phyloP scores from a whole-genome alignment of 2,888 invertebrate genomes.

The Leptopilina syphax region DNA sequence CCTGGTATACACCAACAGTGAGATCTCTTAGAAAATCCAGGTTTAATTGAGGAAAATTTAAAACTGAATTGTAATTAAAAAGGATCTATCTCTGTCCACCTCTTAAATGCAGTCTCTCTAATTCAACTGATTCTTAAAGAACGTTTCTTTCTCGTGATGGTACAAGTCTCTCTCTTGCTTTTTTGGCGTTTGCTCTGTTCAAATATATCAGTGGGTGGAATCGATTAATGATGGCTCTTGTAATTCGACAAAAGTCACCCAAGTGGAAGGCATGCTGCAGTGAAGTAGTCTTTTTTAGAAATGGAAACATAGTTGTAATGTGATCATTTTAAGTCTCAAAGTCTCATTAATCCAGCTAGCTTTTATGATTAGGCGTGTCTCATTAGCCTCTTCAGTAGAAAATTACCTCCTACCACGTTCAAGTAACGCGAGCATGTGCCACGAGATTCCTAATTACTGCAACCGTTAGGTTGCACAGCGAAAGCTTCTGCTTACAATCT shows the following conservation, averaged over 20 bases:
- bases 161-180: neutral
- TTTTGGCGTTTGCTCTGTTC: slow-evolving; percentile 18
- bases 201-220: slow-evolving; percentile 44
- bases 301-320: slow-evolving; percentile 53
- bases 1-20: slow-evolving; percentile 1
- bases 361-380: slow-evolving; percentile 56
- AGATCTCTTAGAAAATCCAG: neutral
- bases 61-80: too few species aligned
- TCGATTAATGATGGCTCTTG: slow-evolving; percentile 49
- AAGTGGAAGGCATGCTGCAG: slow-evolving; percentile 44
- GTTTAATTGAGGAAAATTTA: too few species aligned
- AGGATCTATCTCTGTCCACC: too few species aligned
- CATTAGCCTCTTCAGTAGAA: slow-evolving; percentile 55
- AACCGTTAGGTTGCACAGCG: slow-evolving; percentile 44
- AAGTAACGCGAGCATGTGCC: slow-evolving; percentile 44
- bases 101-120: slow-evolving; percentile 42
- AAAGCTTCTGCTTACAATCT: slow-evolving; percentile 48
- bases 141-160: neutral
- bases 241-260: slow-evolving; percentile 48
- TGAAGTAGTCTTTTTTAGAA: slow-evolving; percentile 36
- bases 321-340: slow-evolving; percentile 55
- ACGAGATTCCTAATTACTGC: slow-evolving; percentile 42
- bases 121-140: slow-evolving; percentile 38
- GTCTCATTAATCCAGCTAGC: slow-evolving; percentile 53
- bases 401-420: slow-evolving; percentile 48